Evolutionary conservation across 2,797 vertebrate genomes (phyloP).

Genomic region (Schizopygopsis malacanthus): DNA sequence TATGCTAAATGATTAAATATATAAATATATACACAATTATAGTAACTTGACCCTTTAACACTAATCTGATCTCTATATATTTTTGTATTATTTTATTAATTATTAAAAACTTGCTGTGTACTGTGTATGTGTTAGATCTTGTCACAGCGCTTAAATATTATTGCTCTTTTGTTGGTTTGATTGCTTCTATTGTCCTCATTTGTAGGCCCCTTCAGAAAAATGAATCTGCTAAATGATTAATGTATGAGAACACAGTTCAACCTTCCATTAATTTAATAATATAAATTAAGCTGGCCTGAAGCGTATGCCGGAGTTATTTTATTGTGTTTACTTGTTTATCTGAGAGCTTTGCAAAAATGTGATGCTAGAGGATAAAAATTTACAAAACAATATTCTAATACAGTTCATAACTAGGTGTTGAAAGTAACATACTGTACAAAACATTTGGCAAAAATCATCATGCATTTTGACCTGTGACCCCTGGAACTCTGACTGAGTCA

Average conservation of each 20-base stretch:
- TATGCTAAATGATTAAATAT: no score
- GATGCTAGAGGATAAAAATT: background rate
- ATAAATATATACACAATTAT: no score
- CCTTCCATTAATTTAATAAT: background rate
- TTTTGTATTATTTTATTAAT: no score
- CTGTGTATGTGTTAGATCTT: background rate
- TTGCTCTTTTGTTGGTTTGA: background rate
- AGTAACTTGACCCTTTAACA: no score
- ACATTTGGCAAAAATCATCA: background rate
- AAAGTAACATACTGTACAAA: background rate
- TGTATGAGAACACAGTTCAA: background rate
- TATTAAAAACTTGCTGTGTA: no score
- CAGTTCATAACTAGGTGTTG: background rate
- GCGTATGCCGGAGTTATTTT: background rate
- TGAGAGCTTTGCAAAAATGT: background rate
- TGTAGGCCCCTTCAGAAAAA: background rate
- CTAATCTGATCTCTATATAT: no score
- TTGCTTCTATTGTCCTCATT: background rate
- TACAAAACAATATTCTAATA: background rate
- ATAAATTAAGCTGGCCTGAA: background rate
- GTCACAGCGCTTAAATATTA: background rate
- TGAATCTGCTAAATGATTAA: background rate
- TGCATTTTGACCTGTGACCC: conserved; percentile 11
- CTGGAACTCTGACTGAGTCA: background rate
- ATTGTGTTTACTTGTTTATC: background rate